Evolutionary conservation across 2,113 vertebrate genomes (phyloP).

Genomic region (Progne subis): DNA sequence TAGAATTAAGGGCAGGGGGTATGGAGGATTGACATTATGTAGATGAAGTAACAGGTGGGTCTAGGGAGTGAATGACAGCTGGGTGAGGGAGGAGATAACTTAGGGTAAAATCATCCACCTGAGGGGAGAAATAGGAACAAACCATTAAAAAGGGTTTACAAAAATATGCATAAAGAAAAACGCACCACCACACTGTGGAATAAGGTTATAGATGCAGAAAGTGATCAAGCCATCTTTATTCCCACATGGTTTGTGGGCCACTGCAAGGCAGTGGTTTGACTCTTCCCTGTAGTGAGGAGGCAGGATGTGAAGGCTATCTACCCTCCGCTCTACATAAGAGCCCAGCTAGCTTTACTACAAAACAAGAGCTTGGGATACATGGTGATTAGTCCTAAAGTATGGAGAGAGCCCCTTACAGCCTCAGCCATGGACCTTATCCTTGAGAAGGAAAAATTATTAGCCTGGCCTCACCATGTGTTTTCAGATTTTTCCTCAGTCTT

Average conservation of each 20-base stretch:
- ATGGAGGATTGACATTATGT: too few relatives aligned
- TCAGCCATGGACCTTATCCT: not conserved
- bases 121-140: too few relatives aligned
- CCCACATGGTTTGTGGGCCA: too few relatives aligned
- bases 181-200: not conserved
- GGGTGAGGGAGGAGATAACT: too few relatives aligned
- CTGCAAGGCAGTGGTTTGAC: not conserved
- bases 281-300: not conserved
- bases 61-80: too few relatives aligned
- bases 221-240: not conserved
- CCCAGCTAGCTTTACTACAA: not conserved
- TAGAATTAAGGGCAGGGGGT: too few relatives aligned
- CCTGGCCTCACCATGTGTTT: not conserved
- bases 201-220: not conserved
- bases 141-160: too few relatives aligned
- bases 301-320: not conserved
- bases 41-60: too few relatives aligned
- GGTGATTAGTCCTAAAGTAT: not conserved
- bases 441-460: not conserved
- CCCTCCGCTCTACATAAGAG: rapidly evolving
- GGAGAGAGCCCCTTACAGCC: not conserved
- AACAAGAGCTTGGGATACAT: not conserved
- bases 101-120: too few relatives aligned
- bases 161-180: too few relatives aligned
- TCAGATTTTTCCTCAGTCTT: not conserved